phyloP scores from a whole-genome alignment of 2,113 vertebrate species.

The Equus quagga region DNA sequence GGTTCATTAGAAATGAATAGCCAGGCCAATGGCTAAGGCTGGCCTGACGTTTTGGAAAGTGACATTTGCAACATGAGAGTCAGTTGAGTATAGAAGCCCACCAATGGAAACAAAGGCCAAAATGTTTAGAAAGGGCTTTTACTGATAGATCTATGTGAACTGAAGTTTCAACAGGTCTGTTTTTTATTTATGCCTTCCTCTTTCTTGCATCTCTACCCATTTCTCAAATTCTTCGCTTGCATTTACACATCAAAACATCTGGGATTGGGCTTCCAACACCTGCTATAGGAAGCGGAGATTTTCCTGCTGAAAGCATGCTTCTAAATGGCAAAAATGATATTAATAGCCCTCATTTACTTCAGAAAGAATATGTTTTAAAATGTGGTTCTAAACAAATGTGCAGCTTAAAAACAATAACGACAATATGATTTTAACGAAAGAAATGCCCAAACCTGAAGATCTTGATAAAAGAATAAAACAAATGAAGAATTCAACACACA shows the following conservation, averaged over 20 bases:
- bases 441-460: slow-evolving; percentile 70
- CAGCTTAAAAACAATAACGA: slow-evolving; percentile 41
- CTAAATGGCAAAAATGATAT: slow-evolving; percentile 58
- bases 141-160: slow-evolving; percentile 50
- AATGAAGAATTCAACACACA: slow-evolving; percentile 75
- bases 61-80: slow-evolving; percentile 48
- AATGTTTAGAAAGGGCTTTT: slow-evolving; percentile 62
- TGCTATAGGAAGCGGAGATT: slow-evolving; percentile 73
- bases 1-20: slow-evolving; percentile 29
- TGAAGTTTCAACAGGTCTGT: slow-evolving; percentile 65
- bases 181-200: slow-evolving; percentile 76
- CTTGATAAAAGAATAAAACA: slow-evolving; percentile 82
- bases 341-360: slow-evolving; percentile 54
- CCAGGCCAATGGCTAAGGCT: neutral
- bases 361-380: slow-evolving; percentile 60
- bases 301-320: slow-evolving; percentile 63
- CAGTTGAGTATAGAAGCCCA: slow-evolving; percentile 21
- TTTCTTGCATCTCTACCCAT: slow-evolving; percentile 68
- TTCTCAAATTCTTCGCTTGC: slow-evolving; percentile 75
- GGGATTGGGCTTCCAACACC: slow-evolving; percentile 80
- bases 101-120: slow-evolving; percentile 47
- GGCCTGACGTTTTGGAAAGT: neutral
- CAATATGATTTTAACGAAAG: slow-evolving; percentile 71
- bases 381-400: slow-evolving; percentile 46
- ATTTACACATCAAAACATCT: slow-evolving; percentile 77